Evolutionary conservation across 2,113 vertebrate genomes (phyloP).

Genomic region (Protomyctophum bolini): DNA sequence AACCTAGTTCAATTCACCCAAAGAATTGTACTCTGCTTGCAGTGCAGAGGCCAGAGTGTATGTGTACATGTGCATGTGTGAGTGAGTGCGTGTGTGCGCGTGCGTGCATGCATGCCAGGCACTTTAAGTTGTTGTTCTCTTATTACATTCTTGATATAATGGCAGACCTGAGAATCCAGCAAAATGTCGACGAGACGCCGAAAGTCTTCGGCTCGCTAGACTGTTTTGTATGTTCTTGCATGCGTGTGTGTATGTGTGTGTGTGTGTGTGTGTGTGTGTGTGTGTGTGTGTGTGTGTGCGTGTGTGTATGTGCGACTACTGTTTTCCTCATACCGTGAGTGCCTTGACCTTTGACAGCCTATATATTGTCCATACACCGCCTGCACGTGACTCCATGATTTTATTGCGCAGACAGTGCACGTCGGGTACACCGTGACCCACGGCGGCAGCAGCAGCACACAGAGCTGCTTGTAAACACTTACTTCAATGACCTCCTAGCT

Average conservation of each 20-base stretch:
- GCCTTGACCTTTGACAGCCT: slow-evolving; percentile 18
- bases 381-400: slow-evolving; percentile 53
- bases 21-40: slow-evolving; percentile 43
- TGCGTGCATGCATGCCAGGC: slow-evolving; percentile 15
- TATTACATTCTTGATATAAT: slow-evolving; percentile 51
- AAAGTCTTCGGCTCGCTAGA: slow-evolving; percentile 35
- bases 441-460: slow-evolving; percentile 1
- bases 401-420: slow-evolving; percentile 38
- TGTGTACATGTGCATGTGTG: neutral
- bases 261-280: no score
- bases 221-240: neutral
- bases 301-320: neutral
- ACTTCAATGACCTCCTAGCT: neutral
- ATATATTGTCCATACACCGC: slow-evolving; percentile 50
- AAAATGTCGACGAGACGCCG: slow-evolving; percentile 22
- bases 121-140: slow-evolving; percentile 45
- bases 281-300: neutral
- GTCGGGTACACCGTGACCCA: slow-evolving; percentile 4
- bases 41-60: slow-evolving; percentile 10
- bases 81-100: neutral
- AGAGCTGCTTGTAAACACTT: slow-evolving; percentile 13
- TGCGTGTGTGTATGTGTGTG: no score
- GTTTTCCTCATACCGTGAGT: neutral
- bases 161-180: slow-evolving; percentile 25
- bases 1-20: slow-evolving; percentile 64